Base-by-base conservation (phyloP, 2,888 invertebrate species). In the Cheiracanthium punctorium region DNA sequence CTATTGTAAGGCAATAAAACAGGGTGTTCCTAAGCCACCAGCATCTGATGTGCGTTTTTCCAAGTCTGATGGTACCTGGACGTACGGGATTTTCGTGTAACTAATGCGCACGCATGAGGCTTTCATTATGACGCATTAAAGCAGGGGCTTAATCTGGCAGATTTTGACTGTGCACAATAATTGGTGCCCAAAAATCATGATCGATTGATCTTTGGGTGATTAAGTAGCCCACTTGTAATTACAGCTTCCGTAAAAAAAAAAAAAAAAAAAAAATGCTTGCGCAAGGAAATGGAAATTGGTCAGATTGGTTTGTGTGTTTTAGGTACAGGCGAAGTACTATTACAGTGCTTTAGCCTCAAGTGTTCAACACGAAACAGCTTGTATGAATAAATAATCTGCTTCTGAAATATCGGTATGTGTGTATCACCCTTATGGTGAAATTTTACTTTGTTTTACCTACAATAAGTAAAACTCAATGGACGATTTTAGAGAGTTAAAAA, bases 211-310 rank as follows among this genome's bases (percentile, higher is more conserved):
- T 5, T 5, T 1, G 58, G 58, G 24, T 58, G 58, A 58, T 58
- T 58, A 58, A 58, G 58, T 58, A 24, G 20, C 24, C 58, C 58
- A 58, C 24, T 58, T 58, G 58, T 58, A 58, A 58, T 58, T 58
- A 58, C 58, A 58, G 24, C 58, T 58, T 58, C 58, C 58, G 58
- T 24, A 58, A 58, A 24, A n/a, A n/a, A n/a, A n/a, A n/a, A n/a
- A n/a, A n/a, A n/a, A n/a, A n/a, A n/a, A n/a, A n/a, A 17, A 17
- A 20, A 17, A 12, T 24, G 48, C 12, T 48, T 48, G 24, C 58
- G 58, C 24, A 1, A 24, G 58, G 17, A 58, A 58, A 58, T 24
- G 24, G 12, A 58, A 24, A 58, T 58, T 58, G 58, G 24, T 2
- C 5, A 24, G 58, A 24, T 58, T 58, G n/a, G n/a, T n/a, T n/a